These are phyloP conservation scores for Tragulus kanchil DNA, from an alignment of 2,113 vertebrate species.

Conservation along the genomic window DNA sequence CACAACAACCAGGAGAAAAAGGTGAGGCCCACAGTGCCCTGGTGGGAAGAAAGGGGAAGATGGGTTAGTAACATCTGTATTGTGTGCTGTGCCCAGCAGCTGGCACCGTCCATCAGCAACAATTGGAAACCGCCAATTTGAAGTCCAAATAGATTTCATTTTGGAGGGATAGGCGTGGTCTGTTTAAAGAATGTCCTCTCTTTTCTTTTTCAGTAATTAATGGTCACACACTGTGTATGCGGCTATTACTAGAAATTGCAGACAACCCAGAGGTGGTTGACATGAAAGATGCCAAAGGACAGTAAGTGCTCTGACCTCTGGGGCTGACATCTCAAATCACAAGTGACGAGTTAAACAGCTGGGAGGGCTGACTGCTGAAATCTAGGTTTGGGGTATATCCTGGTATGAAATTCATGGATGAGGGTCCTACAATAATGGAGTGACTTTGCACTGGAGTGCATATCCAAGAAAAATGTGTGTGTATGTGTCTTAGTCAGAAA, in stretches of 20 bases:
- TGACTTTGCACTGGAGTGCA: not conserved
- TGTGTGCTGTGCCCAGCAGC: not conserved
- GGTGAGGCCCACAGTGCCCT: not conserved
- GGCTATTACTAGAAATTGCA: constrained; percentile 94
- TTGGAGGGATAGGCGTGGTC: not conserved
- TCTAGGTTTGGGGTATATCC: not conserved
- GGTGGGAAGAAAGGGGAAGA: not conserved
- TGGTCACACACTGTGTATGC: constrained; percentile 95
- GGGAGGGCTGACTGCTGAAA: not conserved
- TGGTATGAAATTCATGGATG: not conserved
- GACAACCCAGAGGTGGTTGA: constrained; percentile 92
- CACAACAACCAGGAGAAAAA: not conserved
- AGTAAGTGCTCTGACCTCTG: constrained; percentile 90
- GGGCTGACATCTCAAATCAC: not conserved
- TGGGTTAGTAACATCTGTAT: too few relatives aligned
- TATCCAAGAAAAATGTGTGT: not conserved
- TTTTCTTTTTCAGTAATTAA: constrained; percentile 92
- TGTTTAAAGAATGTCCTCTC: not conserved
- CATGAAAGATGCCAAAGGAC: constrained; percentile 95
- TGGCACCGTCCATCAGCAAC: not conserved
- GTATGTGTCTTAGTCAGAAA: not conserved
- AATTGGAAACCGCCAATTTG: not conserved
- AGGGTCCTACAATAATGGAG: not conserved
- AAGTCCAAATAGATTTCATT: not conserved
- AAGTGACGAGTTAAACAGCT: not conserved